Base-by-base conservation (phyloP, 2,888 invertebrate genomes). In the Cistogaster globosa region DNA sequence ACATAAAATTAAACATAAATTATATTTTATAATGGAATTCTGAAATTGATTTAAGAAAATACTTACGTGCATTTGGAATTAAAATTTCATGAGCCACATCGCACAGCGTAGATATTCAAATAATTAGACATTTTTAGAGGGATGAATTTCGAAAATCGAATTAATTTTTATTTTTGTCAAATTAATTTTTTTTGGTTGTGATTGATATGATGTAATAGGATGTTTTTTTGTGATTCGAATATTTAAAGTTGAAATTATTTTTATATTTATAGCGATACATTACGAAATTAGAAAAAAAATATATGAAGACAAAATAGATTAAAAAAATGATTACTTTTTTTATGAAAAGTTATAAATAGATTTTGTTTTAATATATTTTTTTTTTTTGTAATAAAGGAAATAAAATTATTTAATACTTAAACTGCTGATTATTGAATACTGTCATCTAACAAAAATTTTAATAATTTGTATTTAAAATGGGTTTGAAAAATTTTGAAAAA, bases 241-340 rank as follows among this genome's bases (percentile, higher is more conserved):
- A 57, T 78, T 85, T 79, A 75, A 71, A 85, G 85, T 85, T 85
- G 85, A 76, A 18, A 62, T 51, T 72, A 26, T 68, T 78, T 69
- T 53, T 48, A 32, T 78, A 62, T 76, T 82, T 78, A 72, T 77
- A 85, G 82, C 85, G 85, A 78, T 82, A 82, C 53, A 78, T 62
- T 85, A 82, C 85, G 82, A 85, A 82, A 85, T 82, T 71, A 85
- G 85, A 85, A 82, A 85, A 84, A 42, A 84, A 81, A 57, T 76
- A 85, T 82, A 82, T 79, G 85, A 85, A 85, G 85, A 82, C 78
- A 85, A 85, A 85, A 85, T 71, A 79, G 78, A 85, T 85, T 85
- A 82, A 82, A 82, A 82, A 82, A 82, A 75, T 75, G 71, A 48
- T 60, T 71, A 75, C n/a, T n/a, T 32, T 68, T 63, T 72, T 72